phyloP scores from a whole-genome alignment of 2,888 invertebrate genomes.

The Ariolimax columbianus region DNA sequence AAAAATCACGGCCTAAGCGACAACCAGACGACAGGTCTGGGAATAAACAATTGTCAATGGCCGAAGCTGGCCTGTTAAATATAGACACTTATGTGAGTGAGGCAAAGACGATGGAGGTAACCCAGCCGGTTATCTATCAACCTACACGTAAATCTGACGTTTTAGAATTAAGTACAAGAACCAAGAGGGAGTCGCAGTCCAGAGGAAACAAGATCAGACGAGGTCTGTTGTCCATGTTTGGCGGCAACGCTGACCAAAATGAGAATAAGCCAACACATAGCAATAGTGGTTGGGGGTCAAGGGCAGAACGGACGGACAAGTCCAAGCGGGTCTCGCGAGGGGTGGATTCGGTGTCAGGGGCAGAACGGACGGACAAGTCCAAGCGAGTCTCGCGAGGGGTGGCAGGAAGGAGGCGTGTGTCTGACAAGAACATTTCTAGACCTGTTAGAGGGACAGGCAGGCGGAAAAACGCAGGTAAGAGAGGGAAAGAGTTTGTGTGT shows the following conservation, averaged over 20 bases:
- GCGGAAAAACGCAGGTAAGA: neutral
- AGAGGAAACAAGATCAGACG: too few species aligned
- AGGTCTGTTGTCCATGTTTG: neutral
- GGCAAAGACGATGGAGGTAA: neutral
- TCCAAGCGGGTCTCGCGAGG: neutral
- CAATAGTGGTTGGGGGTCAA: neutral
- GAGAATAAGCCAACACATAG: neutral
- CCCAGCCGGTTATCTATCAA: too few species aligned
- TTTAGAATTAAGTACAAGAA: too few species aligned
- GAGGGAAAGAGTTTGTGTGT: too few species aligned
- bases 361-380: neutral
- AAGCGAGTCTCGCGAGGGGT: neutral
- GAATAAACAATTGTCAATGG: neutral
- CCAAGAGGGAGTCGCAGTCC: too few species aligned
- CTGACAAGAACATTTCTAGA: neutral
- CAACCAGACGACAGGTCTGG: neutral
- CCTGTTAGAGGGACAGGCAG: neutral
- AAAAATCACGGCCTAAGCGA: neutral
- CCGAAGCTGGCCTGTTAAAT: neutral
- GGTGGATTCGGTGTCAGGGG: neutral
- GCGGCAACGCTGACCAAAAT: neutral
- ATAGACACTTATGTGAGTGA: neutral
- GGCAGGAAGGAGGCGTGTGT: too few species aligned
- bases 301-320: neutral
- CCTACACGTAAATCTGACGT: too few species aligned